phyloP scores from a whole-genome alignment of 2,888 invertebrate genomes.

The Zhuqinia jingwanae region DNA sequence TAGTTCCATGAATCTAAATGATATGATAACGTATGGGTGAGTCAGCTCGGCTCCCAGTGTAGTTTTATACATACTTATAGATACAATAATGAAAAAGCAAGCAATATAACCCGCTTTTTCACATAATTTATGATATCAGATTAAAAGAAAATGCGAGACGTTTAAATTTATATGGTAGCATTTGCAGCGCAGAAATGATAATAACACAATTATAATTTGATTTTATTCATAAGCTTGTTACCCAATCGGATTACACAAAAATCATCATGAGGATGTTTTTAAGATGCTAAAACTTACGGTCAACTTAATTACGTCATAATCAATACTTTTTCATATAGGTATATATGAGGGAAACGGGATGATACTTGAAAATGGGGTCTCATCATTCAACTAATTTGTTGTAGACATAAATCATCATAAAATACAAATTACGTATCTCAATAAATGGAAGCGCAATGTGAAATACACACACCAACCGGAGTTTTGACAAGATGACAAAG shows the following conservation, averaged over 20 bases:
- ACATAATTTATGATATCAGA: too few species aligned
- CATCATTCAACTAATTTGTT: constrained; percentile 61
- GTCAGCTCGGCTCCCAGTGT: too few species aligned
- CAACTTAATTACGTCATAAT: constrained; percentile 63
- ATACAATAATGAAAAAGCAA: too few species aligned
- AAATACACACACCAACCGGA: constrained; percentile 43
- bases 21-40: too few species aligned
- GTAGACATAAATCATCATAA: constrained; percentile 68
- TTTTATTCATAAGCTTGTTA: constrained; percentile 72
- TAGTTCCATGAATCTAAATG: too few species aligned
- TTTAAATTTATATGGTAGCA: not conserved
- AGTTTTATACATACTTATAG: too few species aligned
- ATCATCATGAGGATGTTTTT: constrained; percentile 62
- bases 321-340: constrained; percentile 45
- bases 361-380: constrained; percentile 39
- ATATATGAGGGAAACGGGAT: constrained; percentile 41
- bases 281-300: constrained; percentile 61
- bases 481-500: too few species aligned
- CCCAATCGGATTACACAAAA: constrained; percentile 68
- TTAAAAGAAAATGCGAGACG: too few species aligned
- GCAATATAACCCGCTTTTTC: too few species aligned
- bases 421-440: constrained; percentile 68
- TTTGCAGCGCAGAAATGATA: not conserved
- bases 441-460: constrained; percentile 71
- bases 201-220: constrained; percentile 61